These are phyloP conservation scores for Julus scandinavius DNA, from an alignment of 2,888 invertebrate genomes.

Conservation along the genomic window DNA sequence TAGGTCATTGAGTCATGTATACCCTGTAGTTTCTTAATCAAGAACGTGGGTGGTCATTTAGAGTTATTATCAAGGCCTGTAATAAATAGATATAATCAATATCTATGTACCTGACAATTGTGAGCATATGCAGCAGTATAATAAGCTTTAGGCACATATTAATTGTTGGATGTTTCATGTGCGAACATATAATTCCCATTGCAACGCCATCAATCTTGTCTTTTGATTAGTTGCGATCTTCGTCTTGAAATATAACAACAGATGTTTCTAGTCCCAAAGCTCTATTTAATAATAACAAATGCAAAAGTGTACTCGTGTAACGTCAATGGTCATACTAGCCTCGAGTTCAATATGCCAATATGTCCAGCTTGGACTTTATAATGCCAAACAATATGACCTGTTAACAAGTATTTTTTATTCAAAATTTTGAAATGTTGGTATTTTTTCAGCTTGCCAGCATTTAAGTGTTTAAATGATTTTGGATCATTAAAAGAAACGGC, in stretches of 20 bases:
- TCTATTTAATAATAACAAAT: neutral
- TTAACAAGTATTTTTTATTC: too few relatives aligned
- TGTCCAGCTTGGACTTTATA: too few relatives aligned
- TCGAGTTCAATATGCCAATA: too few relatives aligned
- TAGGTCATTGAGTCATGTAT: neutral
- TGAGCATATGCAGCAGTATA: neutral
- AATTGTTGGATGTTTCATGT: neutral
- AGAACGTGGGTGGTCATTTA: slow-evolving; percentile 5
- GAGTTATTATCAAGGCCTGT: slow-evolving; percentile 7
- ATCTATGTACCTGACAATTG: neutral
- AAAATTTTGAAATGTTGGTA: too few relatives aligned
- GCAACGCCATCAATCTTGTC: neutral
- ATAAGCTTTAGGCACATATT: neutral
- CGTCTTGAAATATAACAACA: neutral
- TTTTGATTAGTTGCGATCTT: neutral
- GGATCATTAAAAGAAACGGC: too few relatives aligned
- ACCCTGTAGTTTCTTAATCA: neutral
- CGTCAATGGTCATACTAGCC: too few relatives aligned
- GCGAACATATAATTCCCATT: neutral
- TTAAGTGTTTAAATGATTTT: too few relatives aligned
- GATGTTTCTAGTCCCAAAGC: neutral
- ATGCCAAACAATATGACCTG: too few relatives aligned
- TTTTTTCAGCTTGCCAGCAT: too few relatives aligned
- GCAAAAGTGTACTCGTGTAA: neutral
- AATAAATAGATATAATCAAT: slow-evolving; percentile 13